Conservation (phyloP, 2,888 invertebrate genomes). For the Troides oblongomaculatus region DNA sequence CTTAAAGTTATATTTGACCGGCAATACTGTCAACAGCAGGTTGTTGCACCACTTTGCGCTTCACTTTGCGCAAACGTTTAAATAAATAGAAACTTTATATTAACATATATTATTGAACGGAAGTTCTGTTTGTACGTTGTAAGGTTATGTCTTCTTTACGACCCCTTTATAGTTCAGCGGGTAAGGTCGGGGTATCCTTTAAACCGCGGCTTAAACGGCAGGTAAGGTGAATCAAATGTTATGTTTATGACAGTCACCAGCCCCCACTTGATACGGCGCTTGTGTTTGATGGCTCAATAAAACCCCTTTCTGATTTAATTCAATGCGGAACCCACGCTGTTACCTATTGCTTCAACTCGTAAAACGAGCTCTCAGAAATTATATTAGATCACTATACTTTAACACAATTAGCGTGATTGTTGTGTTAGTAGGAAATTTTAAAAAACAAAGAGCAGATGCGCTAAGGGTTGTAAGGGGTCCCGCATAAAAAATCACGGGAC, state of each 20-base stretch:
- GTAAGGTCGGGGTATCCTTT: constrained; percentile 12
- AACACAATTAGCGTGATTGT: no score
- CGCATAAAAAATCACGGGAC: no score
- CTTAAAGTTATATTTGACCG: no score
- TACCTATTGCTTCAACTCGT: background rate
- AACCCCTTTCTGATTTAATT: constrained; percentile 21
- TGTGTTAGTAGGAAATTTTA: no score
- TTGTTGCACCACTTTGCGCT: no score
- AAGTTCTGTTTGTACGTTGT: background rate
- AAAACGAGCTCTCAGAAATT: background rate
- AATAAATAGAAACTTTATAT: no score
- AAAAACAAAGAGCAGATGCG: no score
- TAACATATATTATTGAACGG: background rate
- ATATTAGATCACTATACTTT: background rate
- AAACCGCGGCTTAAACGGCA: constrained; percentile 17
- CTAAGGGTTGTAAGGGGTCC: no score
- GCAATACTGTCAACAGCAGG: no score
- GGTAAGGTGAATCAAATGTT: constrained; percentile 27
- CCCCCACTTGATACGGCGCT: constrained; percentile 13
- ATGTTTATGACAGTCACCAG: constrained; percentile 21
- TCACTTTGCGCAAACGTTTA: no score
- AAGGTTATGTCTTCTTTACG: constrained; percentile 12
- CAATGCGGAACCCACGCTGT: background rate
- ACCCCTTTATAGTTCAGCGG: constrained; percentile 10
- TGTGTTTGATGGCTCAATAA: constrained; percentile 20